Percentiles rank a stretch among this genome's conserved stretches.
phyloP scores from a whole-genome alignment of 2,888 invertebrate genomes.

The Rapana venosa region DNA sequence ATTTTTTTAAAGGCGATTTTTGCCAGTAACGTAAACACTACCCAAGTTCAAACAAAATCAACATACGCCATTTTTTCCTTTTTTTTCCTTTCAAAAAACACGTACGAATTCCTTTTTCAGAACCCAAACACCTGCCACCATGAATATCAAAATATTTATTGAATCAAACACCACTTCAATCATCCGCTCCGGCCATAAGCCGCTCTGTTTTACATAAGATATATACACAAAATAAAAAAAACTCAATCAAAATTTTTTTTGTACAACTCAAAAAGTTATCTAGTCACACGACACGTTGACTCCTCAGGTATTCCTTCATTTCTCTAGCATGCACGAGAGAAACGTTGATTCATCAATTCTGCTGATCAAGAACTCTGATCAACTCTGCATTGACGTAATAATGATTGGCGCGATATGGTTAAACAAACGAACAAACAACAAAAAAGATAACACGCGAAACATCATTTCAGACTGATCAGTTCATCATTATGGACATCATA shows the following conservation, averaged over 20 bases:
- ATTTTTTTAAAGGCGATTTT: no score
- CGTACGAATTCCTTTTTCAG: no score
- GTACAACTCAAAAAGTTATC: background rate
- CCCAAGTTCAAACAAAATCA: no score
- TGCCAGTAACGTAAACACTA: no score
- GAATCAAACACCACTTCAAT: slow-evolving; percentile 34
- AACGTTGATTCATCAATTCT: background rate
- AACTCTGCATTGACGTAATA: background rate
- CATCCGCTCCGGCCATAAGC: background rate
- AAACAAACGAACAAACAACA: background rate
- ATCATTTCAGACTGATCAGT: no score
- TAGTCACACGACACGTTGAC: background rate
- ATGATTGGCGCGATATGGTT: background rate
- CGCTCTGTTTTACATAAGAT: background rate
- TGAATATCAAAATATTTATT: slow-evolving; percentile 39
- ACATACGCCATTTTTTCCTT: background rate
- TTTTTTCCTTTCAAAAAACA: background rate
- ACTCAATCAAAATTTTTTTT: background rate
- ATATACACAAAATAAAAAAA: background rate
- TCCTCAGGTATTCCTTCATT: background rate
- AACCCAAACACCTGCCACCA: background rate
- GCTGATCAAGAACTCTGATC: background rate
- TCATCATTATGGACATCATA: no score
- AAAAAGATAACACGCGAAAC: background rate
- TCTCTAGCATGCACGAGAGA: background rate